Evolutionary conservation across 2,797 vertebrate genomes (phyloP).

Genomic region (Ceryle rudis): DNA sequence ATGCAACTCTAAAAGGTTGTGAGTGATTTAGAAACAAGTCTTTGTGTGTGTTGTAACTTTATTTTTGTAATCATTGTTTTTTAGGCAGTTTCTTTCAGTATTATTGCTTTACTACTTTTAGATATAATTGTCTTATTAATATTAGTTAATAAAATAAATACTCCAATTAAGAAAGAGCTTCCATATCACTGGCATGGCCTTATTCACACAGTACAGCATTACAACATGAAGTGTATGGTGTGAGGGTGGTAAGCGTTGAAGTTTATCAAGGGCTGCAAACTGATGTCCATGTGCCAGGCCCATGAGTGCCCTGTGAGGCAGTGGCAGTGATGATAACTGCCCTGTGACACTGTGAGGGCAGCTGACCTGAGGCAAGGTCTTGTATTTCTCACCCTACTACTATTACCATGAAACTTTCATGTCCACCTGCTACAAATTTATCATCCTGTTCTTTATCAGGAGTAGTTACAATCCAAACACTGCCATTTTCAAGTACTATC

Average conservation of each 20-base stretch:
- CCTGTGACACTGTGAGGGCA: not conserved
- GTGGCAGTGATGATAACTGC: fast-evolving
- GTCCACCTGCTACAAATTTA: not conserved
- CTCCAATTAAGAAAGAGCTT: not conserved
- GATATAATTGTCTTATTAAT: not conserved
- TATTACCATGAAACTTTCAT: not conserved
- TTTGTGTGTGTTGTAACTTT: not conserved
- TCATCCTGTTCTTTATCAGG: not conserved
- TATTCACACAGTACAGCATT: not conserved
- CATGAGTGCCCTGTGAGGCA: fast-evolving
- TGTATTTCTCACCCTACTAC: not conserved
- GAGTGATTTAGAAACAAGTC: not conserved
- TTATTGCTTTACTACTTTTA: not conserved
- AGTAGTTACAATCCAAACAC: not conserved
- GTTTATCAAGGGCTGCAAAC: not conserved
- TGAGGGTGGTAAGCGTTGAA: not conserved
- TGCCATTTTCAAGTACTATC: not conserved
- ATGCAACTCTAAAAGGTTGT: not conserved
- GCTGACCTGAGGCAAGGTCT: not conserved
- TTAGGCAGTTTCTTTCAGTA: not conserved
- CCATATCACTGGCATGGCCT: not conserved
- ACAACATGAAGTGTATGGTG: not conserved
- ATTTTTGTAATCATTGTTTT: not conserved
- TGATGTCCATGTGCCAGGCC: not conserved
- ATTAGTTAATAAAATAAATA: not conserved